Base-by-base conservation (phyloP, 1,140 invertebrate genomes). In the Brachionus rotundiformis region DNA sequence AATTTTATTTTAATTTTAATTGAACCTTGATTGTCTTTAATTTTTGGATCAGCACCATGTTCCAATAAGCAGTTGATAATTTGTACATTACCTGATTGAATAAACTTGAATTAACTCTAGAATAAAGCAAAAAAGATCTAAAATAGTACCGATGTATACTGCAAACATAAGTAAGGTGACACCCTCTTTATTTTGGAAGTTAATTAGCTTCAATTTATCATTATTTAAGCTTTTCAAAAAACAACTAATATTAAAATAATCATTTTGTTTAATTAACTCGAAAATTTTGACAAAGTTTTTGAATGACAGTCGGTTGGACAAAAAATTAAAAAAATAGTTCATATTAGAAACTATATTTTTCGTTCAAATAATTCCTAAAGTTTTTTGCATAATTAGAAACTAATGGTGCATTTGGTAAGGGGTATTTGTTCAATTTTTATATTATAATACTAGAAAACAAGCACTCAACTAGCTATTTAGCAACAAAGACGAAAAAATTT, bases 161-260 rank as follows among this genome's bases (percentile, higher is more conserved):
- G 68, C 68, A 25, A 73, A 41, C 68, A 73, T 73, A 3, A 73
- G 41, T 11, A 73, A 13, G 10, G 68, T 44, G 16, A 29, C 68
- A 13, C 68, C 68, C 25, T 27, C 2, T 11, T 73, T 10, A 41
- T 73, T 73, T 44, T 73, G 16, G 23, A 44, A 44, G 36, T 73
- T 73, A 19, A 31, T 36, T 36, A 63, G 63, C n/a, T 36, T 19
- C 8, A 68, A 31, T n/a, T 63, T 63, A 29, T 68, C 33, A 36
- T 33, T 36, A 23, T 68, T 68, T 68, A 36, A 68, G 8, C 33
- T 11, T 16, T 19, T 6, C 7, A 68, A 36, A 16, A 36, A 29
- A 39, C 16, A 8, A 8, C 16, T 36, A 16, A 68, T 33, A 16
- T 33, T 2, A 1, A n/a, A 3, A 19, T 31, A n/a, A 16, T 68